Evolutionary conservation across 1,140 invertebrate genomes (phyloP).

Genomic region (Drosophila gunungcola): DNA sequence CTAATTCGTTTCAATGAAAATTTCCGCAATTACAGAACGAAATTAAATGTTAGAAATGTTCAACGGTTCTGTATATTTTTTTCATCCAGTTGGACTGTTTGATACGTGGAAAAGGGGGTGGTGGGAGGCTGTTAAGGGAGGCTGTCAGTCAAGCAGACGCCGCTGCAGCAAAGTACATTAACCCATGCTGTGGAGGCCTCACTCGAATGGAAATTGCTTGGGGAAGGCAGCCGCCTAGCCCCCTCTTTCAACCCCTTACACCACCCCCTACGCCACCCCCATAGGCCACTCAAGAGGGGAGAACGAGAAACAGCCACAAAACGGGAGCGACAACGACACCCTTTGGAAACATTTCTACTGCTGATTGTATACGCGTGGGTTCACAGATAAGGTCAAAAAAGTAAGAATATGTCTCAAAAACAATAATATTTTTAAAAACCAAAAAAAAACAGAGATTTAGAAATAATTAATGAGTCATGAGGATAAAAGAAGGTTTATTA

Average conservation of each 20-base stretch:
- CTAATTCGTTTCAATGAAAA: slow-evolving; percentile 82
- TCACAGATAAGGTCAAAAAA: slow-evolving; percentile 23
- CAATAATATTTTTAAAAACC: background rate
- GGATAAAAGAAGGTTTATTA: background rate
- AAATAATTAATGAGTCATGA: too few relatives aligned
- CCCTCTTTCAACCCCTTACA: background rate
- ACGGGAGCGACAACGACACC: slow-evolving; percentile 54
- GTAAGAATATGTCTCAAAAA: slow-evolving; percentile 2
- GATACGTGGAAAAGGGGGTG: background rate
- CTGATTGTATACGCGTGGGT: slow-evolving; percentile 28
- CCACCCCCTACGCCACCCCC: slow-evolving; percentile 11
- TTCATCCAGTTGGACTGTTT: slow-evolving; percentile 27
- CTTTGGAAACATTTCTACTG: slow-evolving; percentile 54
- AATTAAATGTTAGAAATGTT: slow-evolving; percentile 76
- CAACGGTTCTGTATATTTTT: slow-evolving; percentile 31
- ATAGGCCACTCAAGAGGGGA: slow-evolving; percentile 37
- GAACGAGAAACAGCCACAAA: slow-evolving; percentile 22
- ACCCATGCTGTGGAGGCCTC: slow-evolving; percentile 60
- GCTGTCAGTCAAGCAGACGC: slow-evolving; percentile 68
- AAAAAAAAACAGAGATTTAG: too few relatives aligned
- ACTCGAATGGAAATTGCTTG: slow-evolving; percentile 46
- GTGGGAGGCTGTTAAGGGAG: slow-evolving; percentile 26
- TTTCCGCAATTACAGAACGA: slow-evolving; percentile 74
- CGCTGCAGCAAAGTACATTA: slow-evolving; percentile 73
- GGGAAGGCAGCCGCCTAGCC: slow-evolving; percentile 38